A percentile compares a stretch with the other conserved stretches of the same genome.
phyloP scores from a whole-genome alignment of 2,113 vertebrate species.

The Bufo gargarizans region DNA sequence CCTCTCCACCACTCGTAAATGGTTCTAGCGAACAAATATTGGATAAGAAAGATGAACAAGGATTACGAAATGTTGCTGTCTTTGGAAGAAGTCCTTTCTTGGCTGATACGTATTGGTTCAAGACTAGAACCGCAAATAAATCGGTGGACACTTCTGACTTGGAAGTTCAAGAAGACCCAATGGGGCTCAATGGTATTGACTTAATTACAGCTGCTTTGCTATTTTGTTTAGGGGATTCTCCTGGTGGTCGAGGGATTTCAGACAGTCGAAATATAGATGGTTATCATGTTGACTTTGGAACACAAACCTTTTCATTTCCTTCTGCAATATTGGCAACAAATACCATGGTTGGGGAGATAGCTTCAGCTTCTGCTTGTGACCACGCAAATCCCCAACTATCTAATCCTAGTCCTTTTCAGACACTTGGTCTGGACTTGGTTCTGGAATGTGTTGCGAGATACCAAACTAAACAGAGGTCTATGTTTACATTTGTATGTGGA shows the following conservation, averaged over 20 bases:
- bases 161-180: constrained; percentile 87
- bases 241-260: constrained; percentile 89
- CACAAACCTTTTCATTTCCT: constrained; percentile 95
- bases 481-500: constrained; percentile 97
- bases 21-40: constrained; percentile 68
- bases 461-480: constrained; percentile 97
- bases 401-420: constrained; percentile 94
- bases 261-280: constrained; percentile 86
- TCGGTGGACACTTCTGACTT: constrained; percentile 93
- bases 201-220: constrained; percentile 92
- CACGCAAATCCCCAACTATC: constrained; percentile 93
- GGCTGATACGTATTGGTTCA: constrained; percentile 73
- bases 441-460: constrained; percentile 93
- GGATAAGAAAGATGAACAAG: constrained; percentile 76
- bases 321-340: constrained; percentile 92
- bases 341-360: constrained; percentile 96
- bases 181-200: constrained; percentile 94
- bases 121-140: constrained; percentile 86
- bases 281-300: constrained; percentile 87
- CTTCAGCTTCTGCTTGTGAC: constrained; percentile 95
- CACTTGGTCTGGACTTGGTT: constrained; percentile 89
- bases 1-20: constrained; percentile 73
- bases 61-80: constrained; percentile 74
- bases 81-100: constrained; percentile 75
- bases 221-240: constrained; percentile 94